Percentiles rank a stretch among this genome's conserved stretches.
phyloP scores from a whole-genome alignment of 2,888 invertebrate genomes.

The Scaptomyza reducta region DNA sequence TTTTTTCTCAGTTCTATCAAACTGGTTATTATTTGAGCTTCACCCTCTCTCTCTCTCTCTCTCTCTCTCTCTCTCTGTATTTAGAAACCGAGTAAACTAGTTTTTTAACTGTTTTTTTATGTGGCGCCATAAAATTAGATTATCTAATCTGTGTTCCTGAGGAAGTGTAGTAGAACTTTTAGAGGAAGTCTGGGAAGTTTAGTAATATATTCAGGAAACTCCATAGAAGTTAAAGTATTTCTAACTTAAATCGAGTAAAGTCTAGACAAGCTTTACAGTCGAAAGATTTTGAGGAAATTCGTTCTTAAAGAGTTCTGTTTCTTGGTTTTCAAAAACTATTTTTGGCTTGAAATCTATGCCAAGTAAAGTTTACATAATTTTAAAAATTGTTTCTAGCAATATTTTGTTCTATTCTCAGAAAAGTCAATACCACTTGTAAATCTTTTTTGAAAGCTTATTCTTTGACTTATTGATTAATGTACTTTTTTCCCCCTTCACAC shows the following conservation, averaged over 20 bases:
- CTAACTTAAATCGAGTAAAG: too few relatives aligned
- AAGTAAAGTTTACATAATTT: neutral
- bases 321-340: neutral
- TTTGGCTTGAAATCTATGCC: too few relatives aligned
- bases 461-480: constrained; percentile 9
- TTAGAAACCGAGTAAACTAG: neutral
- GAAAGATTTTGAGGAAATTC: too few relatives aligned
- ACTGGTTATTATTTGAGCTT: constrained; percentile 4
- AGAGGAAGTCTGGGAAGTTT: neutral
- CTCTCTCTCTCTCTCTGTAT: neutral
- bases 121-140: constrained; percentile 5
- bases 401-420: neutral
- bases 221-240: too few relatives aligned
- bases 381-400: neutral
- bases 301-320: too few relatives aligned
- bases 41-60: too few relatives aligned
- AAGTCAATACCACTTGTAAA: neutral
- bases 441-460: neutral
- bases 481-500: neutral
- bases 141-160: constrained; percentile 2
- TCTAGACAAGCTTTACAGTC: too few relatives aligned
- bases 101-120: neutral
- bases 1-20: neutral
- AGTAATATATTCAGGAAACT: too few relatives aligned
- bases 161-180: neutral